Percentiles rank a stretch among this genome's conserved stretches.
Evolutionary conservation across 2,888 invertebrate species (phyloP).

Genomic region (Tipula lateralis): DNA sequence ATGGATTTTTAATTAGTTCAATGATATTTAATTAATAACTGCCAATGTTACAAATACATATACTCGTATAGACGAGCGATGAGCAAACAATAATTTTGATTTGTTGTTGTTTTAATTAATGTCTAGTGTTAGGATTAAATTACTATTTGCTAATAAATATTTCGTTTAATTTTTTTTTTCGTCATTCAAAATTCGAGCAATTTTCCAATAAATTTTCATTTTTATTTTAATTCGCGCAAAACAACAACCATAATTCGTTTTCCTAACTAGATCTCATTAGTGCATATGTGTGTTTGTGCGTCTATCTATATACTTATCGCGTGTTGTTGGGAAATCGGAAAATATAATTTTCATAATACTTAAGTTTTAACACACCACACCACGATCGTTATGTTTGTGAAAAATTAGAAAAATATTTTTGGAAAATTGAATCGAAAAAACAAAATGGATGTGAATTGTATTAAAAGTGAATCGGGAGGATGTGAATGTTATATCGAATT

Average conservation of each 20-base stretch:
- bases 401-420: conserved; percentile 32
- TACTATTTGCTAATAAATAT: background rate
- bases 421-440: conserved; percentile 25
- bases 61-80: too few relatives aligned
- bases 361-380: background rate
- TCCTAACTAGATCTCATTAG: background rate
- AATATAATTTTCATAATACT: background rate
- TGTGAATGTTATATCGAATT: conserved; percentile 66
- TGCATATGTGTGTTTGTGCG: background rate
- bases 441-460: conserved; percentile 59
- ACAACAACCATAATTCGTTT: background rate
- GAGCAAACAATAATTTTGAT: background rate
- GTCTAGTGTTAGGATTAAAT: background rate
- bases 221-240: background rate
- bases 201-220: background rate
- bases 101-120: background rate
- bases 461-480: conserved; percentile 62
- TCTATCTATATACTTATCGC: background rate
- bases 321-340: background rate
- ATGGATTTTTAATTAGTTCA: background rate
- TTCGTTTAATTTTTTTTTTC: background rate
- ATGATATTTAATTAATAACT: background rate
- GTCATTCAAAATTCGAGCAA: background rate
- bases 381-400: background rate
- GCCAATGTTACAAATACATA: background rate